Conservation (phyloP, 1,140 invertebrate species). For the Pinna nobilis region DNA sequence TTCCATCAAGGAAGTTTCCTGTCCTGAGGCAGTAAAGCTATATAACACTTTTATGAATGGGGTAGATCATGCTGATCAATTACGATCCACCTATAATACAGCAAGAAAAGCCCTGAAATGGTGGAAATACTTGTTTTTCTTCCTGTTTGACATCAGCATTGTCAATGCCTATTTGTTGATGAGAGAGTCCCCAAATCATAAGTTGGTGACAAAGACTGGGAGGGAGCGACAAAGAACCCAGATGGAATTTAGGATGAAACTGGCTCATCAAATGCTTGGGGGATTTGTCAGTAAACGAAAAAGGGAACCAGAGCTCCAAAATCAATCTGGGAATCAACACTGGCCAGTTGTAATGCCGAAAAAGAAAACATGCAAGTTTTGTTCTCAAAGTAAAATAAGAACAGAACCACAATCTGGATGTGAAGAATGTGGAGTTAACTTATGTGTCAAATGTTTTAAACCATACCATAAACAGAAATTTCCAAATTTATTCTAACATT, state of each 20-base stretch:
- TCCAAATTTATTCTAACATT: conserved; percentile 8
- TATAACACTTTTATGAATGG: conserved; percentile 12
- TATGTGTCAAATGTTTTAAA: conserved; percentile 16
- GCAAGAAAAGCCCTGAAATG: conserved; percentile 7
- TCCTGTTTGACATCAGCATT: conserved; percentile 24
- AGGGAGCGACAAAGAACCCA: neutral
- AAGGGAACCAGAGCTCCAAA: too few species aligned
- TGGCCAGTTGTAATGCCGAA: neutral
- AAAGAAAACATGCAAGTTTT: conserved; percentile 1
- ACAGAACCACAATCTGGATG: neutral
- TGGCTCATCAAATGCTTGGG: too few species aligned
- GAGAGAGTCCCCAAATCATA: conserved; percentile 21
- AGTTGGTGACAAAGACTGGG: neutral
- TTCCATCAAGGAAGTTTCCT: too few species aligned
- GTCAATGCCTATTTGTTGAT: conserved; percentile 19
- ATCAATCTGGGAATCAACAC: too few species aligned
- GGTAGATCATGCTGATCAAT: conserved; percentile 25
- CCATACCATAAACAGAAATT: conserved; percentile 4
- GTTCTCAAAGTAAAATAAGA: neutral
- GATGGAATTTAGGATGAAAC: neutral
- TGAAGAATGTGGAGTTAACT: conserved; percentile 17
- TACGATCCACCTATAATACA: conserved; percentile 10
- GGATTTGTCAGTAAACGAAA: too few species aligned
- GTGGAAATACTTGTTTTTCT: conserved; percentile 33
- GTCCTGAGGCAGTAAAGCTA: neutral